Evolutionary conservation across 2,113 vertebrate genomes (phyloP).

Genomic region (Nycticryphes semicollaris): DNA sequence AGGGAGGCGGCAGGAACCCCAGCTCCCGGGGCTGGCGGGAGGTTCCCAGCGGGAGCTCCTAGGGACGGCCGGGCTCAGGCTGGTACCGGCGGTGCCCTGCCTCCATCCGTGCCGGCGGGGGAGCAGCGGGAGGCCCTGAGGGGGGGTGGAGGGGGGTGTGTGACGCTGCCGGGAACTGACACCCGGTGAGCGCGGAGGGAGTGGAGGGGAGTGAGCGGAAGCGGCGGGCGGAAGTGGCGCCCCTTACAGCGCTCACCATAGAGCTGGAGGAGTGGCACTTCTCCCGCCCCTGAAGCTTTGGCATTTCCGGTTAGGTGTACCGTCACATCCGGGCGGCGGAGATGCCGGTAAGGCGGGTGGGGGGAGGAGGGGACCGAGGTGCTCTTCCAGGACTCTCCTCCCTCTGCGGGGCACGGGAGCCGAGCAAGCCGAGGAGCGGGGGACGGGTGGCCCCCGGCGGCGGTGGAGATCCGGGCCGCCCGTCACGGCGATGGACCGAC

Average conservation of each 20-base stretch:
- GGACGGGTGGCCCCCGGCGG: too few relatives aligned
- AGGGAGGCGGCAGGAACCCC: fast-evolving
- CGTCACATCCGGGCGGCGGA: constrained; percentile 59
- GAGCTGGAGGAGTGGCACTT: not conserved
- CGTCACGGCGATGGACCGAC: not conserved
- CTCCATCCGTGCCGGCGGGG: too few relatives aligned
- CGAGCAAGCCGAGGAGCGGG: fast-evolving
- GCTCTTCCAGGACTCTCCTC: too few relatives aligned
- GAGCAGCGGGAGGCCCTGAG: fast-evolving
- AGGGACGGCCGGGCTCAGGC: not conserved
- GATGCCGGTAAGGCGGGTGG: constrained; percentile 63
- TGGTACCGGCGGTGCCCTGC: not conserved
- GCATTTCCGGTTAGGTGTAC: not conserved
- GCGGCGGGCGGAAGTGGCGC: not conserved
- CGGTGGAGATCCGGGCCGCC: too few relatives aligned
- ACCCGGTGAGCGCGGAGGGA: too few relatives aligned
- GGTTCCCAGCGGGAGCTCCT: not conserved
- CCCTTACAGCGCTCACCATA: not conserved
- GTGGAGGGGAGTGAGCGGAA: not conserved
- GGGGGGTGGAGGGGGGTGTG: too few relatives aligned
- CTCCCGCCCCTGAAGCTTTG: fast-evolving
- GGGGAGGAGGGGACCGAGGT: not conserved
- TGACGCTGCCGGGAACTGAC: not conserved
- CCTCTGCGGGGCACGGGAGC: not conserved
- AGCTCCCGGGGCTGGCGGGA: not conserved